Evolutionary conservation across 2,113 vertebrate species (phyloP).

Genomic region (Dromiciops gliroides): DNA sequence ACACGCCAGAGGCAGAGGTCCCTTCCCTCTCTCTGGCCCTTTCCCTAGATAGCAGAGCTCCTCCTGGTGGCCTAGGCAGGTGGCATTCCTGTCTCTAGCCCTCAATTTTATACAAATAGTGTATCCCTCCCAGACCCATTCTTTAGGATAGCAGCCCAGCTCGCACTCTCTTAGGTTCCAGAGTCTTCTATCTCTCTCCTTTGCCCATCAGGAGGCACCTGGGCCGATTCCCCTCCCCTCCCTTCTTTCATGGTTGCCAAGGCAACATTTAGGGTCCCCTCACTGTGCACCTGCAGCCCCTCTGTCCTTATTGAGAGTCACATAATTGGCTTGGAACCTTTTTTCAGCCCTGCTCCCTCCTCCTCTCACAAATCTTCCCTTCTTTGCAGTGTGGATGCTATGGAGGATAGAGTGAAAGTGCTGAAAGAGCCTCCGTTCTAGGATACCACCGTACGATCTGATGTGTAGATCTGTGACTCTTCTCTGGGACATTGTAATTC

Average conservation of each 20-base stretch:
- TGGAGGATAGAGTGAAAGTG: neutral
- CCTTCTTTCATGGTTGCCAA: slow-evolving; percentile 61
- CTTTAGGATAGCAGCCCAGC: neutral
- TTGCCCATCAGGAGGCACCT: slow-evolving; percentile 59
- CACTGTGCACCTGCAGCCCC: slow-evolving; percentile 60
- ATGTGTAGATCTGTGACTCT: neutral
- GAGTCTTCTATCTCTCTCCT: neutral
- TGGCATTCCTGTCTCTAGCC: neutral
- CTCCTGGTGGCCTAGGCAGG: neutral
- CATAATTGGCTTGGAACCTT: slow-evolving; percentile 46
- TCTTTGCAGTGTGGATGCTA: neutral
- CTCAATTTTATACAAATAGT: neutral
- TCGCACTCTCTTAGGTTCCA: neutral
- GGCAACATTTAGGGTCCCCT: slow-evolving; percentile 43
- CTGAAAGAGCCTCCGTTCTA: neutral
- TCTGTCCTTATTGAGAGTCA: slow-evolving; percentile 50
- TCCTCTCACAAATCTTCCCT: neutral
- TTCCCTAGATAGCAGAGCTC: neutral
- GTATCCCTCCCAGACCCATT: neutral
- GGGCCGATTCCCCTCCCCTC: slow-evolving; percentile 53
- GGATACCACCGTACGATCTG: neutral
- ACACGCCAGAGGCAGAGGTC: neutral
- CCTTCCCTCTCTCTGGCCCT: neutral
- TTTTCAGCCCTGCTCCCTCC: slow-evolving; percentile 17
- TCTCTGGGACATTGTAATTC: neutral